Conservation (phyloP, 2,888 invertebrate genomes). For the Seladonia tumulorum region DNA sequence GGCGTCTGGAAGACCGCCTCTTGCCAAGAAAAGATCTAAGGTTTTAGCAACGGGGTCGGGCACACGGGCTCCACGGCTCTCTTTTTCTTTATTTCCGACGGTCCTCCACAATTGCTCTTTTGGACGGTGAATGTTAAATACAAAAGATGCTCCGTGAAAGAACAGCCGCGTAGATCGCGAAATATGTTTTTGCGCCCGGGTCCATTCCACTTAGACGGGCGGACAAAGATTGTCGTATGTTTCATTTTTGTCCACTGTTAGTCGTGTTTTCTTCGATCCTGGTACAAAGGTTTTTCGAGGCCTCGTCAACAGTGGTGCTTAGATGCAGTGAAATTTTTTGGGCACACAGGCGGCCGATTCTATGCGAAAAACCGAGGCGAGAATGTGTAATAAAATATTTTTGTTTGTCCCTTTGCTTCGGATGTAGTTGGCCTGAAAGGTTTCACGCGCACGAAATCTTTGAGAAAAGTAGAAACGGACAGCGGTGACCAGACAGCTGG, state of each 20-base stretch:
- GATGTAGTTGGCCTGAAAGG: not conserved
- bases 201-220: not conserved
- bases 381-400: too few relatives aligned
- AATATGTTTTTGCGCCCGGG: constrained; percentile 2
- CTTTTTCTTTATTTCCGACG: constrained; percentile 21
- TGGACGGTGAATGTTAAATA: constrained; percentile 3
- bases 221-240: not conserved
- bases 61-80: not conserved
- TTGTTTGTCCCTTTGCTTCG: not conserved
- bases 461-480: not conserved
- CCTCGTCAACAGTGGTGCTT: too few relatives aligned
- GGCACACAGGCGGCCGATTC: too few relatives aligned
- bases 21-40: constrained; percentile 24
- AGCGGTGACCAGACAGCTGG: not conserved
- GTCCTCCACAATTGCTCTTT: constrained; percentile 27
- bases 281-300: not conserved
- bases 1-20: constrained; percentile 13
- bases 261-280: not conserved
- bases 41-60: constrained; percentile 10
- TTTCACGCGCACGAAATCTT: not conserved
- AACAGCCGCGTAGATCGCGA: not conserved
- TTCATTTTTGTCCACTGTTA: not conserved
- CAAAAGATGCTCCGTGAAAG: not conserved
- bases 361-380: not conserved
- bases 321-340: not conserved